phyloP scores from a whole-genome alignment of 2,888 invertebrate species.

The Byasa hedistus region DNA sequence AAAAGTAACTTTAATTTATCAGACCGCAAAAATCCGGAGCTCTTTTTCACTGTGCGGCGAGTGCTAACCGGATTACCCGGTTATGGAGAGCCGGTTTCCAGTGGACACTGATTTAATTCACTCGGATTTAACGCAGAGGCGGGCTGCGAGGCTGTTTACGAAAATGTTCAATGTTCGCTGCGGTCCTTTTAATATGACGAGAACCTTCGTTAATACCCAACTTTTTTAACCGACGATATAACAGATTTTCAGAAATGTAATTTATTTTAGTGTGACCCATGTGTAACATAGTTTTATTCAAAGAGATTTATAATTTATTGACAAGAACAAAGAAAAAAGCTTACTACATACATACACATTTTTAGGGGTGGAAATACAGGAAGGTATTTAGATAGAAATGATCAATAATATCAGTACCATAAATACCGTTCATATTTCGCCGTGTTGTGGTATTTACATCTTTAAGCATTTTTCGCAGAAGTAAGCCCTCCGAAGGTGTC shows the following conservation, averaged over 20 bases:
- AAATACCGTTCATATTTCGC: background rate
- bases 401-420: no score
- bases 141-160: slow-evolving; percentile 5
- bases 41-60: slow-evolving; percentile 18
- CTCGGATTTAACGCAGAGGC: slow-evolving; percentile 23
- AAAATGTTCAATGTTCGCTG: slow-evolving; percentile 1
- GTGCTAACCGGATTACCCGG: slow-evolving; percentile 25
- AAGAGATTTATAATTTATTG: no score
- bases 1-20: slow-evolving; percentile 23
- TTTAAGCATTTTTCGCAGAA: slow-evolving; percentile 5
- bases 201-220: background rate
- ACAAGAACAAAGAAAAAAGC: no score
- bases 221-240: background rate
- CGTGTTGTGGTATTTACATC: background rate
- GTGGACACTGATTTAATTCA: slow-evolving; percentile 26
- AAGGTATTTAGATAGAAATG: no score
- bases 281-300: no score
- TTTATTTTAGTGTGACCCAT: no score
- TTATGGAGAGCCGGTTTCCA: slow-evolving; percentile 23
- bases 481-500: slow-evolving; percentile 1
- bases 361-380: no score
- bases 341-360: no score
- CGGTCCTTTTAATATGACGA: background rate
- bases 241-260: no score
- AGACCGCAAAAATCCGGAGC: slow-evolving; percentile 14